A percentile compares a stretch with the other conserved stretches of the same genome.
Evolutionary conservation across 2,113 vertebrate genomes (phyloP).

Genomic region (Egretta garzetta): DNA sequence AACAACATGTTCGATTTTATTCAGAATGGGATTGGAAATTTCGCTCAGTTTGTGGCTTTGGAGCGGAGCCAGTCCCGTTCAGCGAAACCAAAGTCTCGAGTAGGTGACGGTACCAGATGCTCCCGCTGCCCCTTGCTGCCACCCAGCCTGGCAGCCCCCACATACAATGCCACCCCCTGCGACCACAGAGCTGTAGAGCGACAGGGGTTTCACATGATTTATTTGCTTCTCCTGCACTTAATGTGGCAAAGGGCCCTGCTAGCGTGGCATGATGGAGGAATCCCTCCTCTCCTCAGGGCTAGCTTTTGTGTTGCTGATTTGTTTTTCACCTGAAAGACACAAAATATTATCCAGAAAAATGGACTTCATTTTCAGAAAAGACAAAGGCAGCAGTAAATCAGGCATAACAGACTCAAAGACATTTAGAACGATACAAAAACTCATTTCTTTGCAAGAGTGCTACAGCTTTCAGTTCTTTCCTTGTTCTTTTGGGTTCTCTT

Average conservation of each 20-base stretch:
- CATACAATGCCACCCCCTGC: accelerated
- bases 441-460: not conserved
- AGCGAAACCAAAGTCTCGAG: not conserved
- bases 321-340: not conserved
- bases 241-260: not conserved
- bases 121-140: not conserved
- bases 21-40: not conserved
- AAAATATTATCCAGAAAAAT: not conserved
- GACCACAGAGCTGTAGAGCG: not conserved
- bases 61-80: not conserved
- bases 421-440: not conserved
- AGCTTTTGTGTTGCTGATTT: not conserved
- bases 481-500: not conserved
- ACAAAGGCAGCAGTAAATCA: not conserved
- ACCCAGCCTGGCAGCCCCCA: not conserved
- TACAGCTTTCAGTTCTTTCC: not conserved
- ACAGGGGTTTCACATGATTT: not conserved
- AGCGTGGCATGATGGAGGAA: not conserved
- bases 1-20: not conserved
- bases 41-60: not conserved
- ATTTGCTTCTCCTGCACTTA: not conserved
- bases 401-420: not conserved
- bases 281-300: not conserved
- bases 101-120: not conserved
- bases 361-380: not conserved